Evolutionary conservation across 2,113 vertebrate species (phyloP), one percentile per base, ranked within the genome.

Genomic region (Eira barbara): DNA sequence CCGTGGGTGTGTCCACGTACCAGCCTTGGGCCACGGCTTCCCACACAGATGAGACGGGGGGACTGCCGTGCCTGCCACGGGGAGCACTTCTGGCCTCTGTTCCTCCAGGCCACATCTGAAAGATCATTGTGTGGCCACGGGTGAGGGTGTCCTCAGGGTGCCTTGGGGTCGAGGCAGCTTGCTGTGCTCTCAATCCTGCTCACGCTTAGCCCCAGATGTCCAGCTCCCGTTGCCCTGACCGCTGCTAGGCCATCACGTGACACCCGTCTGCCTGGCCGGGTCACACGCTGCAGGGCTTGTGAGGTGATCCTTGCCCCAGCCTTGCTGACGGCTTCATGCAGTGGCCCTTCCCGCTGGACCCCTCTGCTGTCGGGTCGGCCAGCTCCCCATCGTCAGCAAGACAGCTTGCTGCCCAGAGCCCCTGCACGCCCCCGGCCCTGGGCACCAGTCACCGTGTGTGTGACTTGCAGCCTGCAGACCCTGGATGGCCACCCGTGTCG

Each of bases 171-270:
- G 8, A 17, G 31, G 59, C 59, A 52, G 74, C 45, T 42, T 20
- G 17, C 6, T 12, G 4, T 21, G 27, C 17, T 20, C 21, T 20
- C 0, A 0, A 13, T 23, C 27, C 7, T 42, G 17, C 31, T 14
- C 36, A 8, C 3, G 31, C 71, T 45, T 1, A 13, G 27, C 45
- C 80, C 31, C 36, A 10, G 9, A 3, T 7, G 11, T 65, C 74
- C 34, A 0, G 1, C 20, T 34, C 20, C 29, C 0, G 0, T 45
- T 14, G 2, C 31, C 6, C 34, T 27, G 6, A 17, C 25, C 0
- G 2, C 20, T 69, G 29, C 61, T 17, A 36, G n/a, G 34, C 34
- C 14, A 0, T 86, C 18, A 9, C n/a, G 17, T 1, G 0, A 15
- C 17, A 15, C 29, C 29, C 0, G 2, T 12, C 55, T 29, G 7